Percentiles rank a stretch among this genome's conserved stretches.
Evolutionary conservation across 2,797 vertebrate genomes (phyloP).

Genomic region (Lepus oiostolus): DNA sequence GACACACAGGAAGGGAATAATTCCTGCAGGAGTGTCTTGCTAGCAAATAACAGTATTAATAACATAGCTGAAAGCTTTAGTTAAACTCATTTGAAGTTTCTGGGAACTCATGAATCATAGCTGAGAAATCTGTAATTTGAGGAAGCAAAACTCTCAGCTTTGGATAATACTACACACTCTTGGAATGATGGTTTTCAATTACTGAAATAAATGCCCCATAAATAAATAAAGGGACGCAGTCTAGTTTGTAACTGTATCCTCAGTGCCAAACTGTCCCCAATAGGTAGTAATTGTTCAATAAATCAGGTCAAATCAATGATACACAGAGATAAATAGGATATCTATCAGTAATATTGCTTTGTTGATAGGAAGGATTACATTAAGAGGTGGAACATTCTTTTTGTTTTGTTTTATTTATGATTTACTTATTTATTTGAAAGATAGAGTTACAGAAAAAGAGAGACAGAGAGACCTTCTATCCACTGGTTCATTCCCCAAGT

Average conservation of each 20-base stretch:
- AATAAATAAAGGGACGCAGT: background rate
- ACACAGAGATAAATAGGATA: background rate
- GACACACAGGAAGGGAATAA: background rate
- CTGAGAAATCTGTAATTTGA: slow-evolving; percentile 44
- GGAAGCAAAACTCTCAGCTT: slow-evolving; percentile 18
- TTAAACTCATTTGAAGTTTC: slow-evolving; percentile 29
- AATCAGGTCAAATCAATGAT: background rate
- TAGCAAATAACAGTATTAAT: background rate
- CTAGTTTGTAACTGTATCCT: background rate
- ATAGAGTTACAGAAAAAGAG: too few species aligned
- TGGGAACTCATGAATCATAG: slow-evolving; percentile 25
- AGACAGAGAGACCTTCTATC: too few species aligned
- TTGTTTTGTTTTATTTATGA: too few species aligned
- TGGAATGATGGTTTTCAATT: background rate
- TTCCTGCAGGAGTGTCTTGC: background rate
- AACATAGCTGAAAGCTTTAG: background rate
- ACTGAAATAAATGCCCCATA: background rate
- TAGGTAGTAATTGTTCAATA: background rate
- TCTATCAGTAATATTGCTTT: background rate
- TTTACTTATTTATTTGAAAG: too few species aligned
- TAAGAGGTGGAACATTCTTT: background rate
- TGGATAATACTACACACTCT: background rate
- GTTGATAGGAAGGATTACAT: background rate
- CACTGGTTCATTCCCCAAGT: too few species aligned
- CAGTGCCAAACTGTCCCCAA: background rate